phyloP scores from a whole-genome alignment of 2,113 vertebrate genomes.

The Caracal caracal region DNA sequence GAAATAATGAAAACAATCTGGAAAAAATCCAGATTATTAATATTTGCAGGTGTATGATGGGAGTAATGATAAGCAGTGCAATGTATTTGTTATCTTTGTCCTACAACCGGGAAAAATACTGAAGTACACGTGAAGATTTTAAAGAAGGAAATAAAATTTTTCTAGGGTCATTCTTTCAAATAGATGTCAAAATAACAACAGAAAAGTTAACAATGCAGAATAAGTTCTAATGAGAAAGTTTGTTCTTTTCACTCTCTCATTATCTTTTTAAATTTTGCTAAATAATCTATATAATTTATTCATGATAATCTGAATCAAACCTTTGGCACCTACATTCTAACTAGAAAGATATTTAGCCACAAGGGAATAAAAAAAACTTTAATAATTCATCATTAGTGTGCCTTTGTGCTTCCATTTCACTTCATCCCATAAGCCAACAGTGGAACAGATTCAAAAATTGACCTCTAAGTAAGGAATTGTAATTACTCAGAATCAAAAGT shows the following conservation, averaged over 20 bases:
- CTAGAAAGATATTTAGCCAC: not conserved
- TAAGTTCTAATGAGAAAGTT: not conserved
- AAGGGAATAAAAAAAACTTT: not conserved
- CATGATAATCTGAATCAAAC: not conserved
- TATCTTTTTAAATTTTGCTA: not conserved
- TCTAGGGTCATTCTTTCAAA: not conserved
- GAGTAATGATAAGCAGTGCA: not conserved
- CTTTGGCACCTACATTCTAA: not conserved
- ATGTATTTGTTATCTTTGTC: not conserved
- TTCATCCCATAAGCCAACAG: not conserved
- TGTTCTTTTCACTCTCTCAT: not conserved
- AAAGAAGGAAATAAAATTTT: conserved; percentile 35
- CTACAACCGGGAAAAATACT: not conserved
- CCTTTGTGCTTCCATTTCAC: conserved; percentile 30
- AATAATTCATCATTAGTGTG: not conserved
- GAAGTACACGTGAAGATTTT: not conserved
- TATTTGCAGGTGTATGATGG: not conserved
- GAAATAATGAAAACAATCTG: too few species aligned
- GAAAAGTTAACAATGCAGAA: not conserved
- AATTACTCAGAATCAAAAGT: conserved; percentile 67
- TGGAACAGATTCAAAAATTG: conserved; percentile 64
- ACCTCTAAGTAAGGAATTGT: conserved; percentile 73
- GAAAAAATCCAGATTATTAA: not conserved
- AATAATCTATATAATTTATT: conserved; percentile 20
- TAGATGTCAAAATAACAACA: not conserved